Percentiles rank a stretch among this genome's conserved stretches.
These are phyloP conservation scores for Pseudachorutes palmiensis DNA, from an alignment of 1,140 invertebrate species.

Conservation along the genomic window DNA sequence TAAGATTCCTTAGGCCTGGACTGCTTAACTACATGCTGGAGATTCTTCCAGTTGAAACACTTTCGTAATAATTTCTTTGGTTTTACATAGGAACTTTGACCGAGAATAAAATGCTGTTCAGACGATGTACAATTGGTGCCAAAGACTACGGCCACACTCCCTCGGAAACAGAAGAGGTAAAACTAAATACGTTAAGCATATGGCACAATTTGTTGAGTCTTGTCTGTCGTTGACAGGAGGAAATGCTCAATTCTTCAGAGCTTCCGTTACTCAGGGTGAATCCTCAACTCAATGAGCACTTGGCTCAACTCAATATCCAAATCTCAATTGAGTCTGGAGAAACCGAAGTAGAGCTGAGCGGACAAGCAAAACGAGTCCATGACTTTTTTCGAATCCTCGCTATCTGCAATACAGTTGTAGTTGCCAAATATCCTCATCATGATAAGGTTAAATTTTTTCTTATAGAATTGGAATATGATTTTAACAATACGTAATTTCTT, in stretches of 20 bases:
- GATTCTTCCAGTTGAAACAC: too few relatives aligned
- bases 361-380: conserved; percentile 53
- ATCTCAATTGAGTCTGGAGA: conserved; percentile 18
- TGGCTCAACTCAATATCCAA: conserved; percentile 14
- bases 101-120: conserved; percentile 95
- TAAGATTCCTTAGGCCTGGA: too few relatives aligned
- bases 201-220: not conserved
- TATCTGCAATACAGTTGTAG: conserved; percentile 93
- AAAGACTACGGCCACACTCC: conserved; percentile 70
- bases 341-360: not conserved
- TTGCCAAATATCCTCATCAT: conserved; percentile 76
- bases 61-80: too few relatives aligned
- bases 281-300: conserved; percentile 16
- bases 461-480: too few relatives aligned
- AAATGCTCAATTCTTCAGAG: not conserved
- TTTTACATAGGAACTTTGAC: conserved; percentile 94
- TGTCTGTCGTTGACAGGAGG: conserved; percentile 1
- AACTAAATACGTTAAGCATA: not conserved
- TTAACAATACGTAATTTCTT: conserved; percentile 15
- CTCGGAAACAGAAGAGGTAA: conserved; percentile 43
- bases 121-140: conserved; percentile 76
- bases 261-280: conserved; percentile 26
- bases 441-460: conserved; percentile 60
- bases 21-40: too few relatives aligned
- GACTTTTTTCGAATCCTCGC: conserved; percentile 88